A percentile compares a stretch with the other conserved stretches of the same genome.
phyloP scores from a whole-genome alignment of 2,888 invertebrate genomes.

The Lycocerus yunnanus region DNA sequence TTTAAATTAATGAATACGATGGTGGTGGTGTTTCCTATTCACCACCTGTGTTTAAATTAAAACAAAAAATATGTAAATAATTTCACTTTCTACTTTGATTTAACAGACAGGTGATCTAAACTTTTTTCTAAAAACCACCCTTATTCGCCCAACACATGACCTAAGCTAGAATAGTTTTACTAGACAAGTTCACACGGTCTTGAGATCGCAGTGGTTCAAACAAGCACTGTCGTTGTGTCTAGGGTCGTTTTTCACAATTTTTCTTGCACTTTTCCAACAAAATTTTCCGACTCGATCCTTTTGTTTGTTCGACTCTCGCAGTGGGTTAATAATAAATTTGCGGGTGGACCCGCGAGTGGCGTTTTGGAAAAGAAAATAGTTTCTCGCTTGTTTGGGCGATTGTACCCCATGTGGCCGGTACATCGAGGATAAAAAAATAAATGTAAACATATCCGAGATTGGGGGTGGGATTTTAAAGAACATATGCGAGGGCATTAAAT shows the following conservation, averaged over 20 bases:
- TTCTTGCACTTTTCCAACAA: background rate
- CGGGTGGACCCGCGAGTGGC: background rate
- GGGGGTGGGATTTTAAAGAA: slow-evolving; percentile 28
- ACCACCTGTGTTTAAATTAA: slow-evolving; percentile 30
- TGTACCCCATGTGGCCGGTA: slow-evolving; percentile 34
- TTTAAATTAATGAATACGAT: background rate
- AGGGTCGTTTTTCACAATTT: slow-evolving; percentile 1
- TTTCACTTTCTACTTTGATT: slow-evolving; percentile 33
- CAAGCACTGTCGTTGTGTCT: slow-evolving; percentile 17
- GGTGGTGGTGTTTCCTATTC: background rate
- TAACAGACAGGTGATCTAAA: slow-evolving; percentile 29
- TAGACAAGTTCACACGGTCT: slow-evolving; percentile 38
- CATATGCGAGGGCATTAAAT: slow-evolving; percentile 27
- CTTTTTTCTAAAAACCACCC: slow-evolving; percentile 35
- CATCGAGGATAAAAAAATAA: slow-evolving; percentile 30
- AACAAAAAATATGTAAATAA: slow-evolving; percentile 31
- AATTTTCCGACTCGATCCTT: background rate
- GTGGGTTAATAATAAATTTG: background rate
- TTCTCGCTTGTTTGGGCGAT: slow-evolving; percentile 17
- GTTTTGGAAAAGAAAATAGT: background rate
- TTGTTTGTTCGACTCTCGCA: background rate
- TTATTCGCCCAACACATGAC: slow-evolving; percentile 34
- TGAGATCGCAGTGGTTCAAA: slow-evolving; percentile 26
- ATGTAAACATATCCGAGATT: slow-evolving; percentile 36
- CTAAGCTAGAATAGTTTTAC: slow-evolving; percentile 28